These are phyloP conservation scores for Margaritifera margaritifera DNA, from an alignment of 2,888 invertebrate genomes.

Conservation along the genomic window DNA sequence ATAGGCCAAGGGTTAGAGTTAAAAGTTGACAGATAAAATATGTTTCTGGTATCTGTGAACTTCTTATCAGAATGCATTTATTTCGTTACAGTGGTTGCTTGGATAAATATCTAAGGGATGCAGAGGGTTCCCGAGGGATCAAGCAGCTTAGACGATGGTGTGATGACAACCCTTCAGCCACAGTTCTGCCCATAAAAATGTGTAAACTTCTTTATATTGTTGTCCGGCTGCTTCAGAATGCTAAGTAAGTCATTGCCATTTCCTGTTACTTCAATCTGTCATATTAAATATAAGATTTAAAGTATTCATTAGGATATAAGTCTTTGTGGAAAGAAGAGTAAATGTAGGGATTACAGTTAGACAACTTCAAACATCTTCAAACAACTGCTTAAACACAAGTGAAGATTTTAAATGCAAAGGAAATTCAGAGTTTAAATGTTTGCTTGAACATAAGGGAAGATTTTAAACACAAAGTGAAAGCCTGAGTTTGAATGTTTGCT, in stretches of 20 bases:
- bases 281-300: too few relatives aligned
- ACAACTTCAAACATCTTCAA: too few relatives aligned
- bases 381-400: too few relatives aligned
- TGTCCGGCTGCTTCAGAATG: slow-evolving; percentile 63
- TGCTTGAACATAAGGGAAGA: too few relatives aligned
- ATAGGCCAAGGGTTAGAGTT: neutral
- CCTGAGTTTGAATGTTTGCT: too few relatives aligned
- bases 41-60: neutral
- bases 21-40: neutral
- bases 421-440: too few relatives aligned
- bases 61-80: neutral
- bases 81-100: slow-evolving; percentile 47
- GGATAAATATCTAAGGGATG: slow-evolving; percentile 64
- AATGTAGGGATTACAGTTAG: too few relatives aligned
- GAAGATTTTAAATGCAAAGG: too few relatives aligned
- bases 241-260: slow-evolving; percentile 40
- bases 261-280: too few relatives aligned
- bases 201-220: slow-evolving; percentile 62
- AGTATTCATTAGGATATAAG: too few relatives aligned
- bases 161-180: slow-evolving; percentile 22
- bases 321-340: too few relatives aligned
- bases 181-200: slow-evolving; percentile 42
- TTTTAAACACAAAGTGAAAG: too few relatives aligned
- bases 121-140: slow-evolving; percentile 57
- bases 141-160: slow-evolving; percentile 53